Evolutionary conservation across 2,888 invertebrate genomes (phyloP), one percentile per base, ranked within the genome.

Genomic region (Scaptomyza caliginosa): DNA sequence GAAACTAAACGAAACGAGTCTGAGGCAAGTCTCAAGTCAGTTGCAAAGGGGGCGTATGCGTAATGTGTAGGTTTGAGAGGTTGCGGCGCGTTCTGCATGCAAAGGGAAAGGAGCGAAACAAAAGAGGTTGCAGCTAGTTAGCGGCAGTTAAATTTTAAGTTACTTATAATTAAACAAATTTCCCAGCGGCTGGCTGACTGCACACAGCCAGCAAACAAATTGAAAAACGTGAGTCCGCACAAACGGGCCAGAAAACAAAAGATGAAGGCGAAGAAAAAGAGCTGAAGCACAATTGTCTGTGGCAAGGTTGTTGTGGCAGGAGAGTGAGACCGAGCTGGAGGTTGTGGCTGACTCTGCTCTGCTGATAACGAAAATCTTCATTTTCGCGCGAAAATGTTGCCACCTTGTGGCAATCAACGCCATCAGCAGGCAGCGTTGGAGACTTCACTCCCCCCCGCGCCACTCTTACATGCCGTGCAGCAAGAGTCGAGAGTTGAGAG

Each of bases 341-440:
- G 13, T 70, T 66, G 66, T 52, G 23, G 42, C 13, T 13, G 26
- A 26, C 3, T 38, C 39, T 13, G 43, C 45, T 11, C 40, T 17
- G 43, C 67, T 73, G 85, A 88, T 88, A 84, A 86, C 70, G 67
- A 78, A 80, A 88, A 86, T 83, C 84, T 77, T 74, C 68, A 83
- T 84, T 88, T 88, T 83, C 73, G 86, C 88, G 86, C 86, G 86
- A 83, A 81, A 77, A 74, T 77, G 73, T 77, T 77, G 81, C 77
- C 81, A 89, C 80, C 80, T 88, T 71, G 77, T 74, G 66, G 74
- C 66, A 81, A 85, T 85, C 80, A 82, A 73, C 80, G 83, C 76
- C 83, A 85, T 78, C 80, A 81, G 77, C 81, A 66, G 79, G 71
- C 64, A 63, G 42, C 55, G 2, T 5, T 5, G 51, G 45, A 45